phyloP scores from a whole-genome alignment of 2,113 vertebrate genomes.

The Heliornis fulica region DNA sequence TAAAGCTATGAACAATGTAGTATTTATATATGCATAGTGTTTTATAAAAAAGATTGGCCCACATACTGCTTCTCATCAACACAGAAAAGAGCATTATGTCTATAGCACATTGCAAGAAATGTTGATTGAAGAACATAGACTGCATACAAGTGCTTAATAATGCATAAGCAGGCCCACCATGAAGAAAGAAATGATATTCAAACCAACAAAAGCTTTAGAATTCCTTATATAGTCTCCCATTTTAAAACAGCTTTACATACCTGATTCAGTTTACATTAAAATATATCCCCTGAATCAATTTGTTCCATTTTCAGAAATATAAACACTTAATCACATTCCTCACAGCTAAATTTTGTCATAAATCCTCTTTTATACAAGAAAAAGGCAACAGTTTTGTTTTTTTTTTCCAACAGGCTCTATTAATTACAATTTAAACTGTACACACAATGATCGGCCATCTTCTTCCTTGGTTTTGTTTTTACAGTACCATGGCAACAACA shows the following conservation, averaged over 20 bases:
- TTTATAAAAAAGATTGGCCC: slow-evolving; percentile 95
- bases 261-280: slow-evolving; percentile 97
- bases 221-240: slow-evolving; percentile 84
- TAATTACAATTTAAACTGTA: slow-evolving; percentile 93
- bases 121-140: slow-evolving; percentile 88
- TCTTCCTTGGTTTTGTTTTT: slow-evolving; percentile 74
- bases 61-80: slow-evolving; percentile 92
- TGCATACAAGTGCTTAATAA: slow-evolving; percentile 89
- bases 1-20: slow-evolving; percentile 99
- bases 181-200: slow-evolving; percentile 79
- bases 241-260: slow-evolving; percentile 95
- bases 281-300: slow-evolving; percentile 90
- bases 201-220: slow-evolving; percentile 85
- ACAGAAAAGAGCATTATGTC: slow-evolving; percentile 89
- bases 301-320: slow-evolving; percentile 94
- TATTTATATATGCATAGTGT: slow-evolving; percentile 99
- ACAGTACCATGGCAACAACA: slow-evolving; percentile 95
- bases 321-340: slow-evolving; percentile 97
- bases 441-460: slow-evolving; percentile 87
- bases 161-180: slow-evolving; percentile 91
- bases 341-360: slow-evolving; percentile 92
- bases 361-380: slow-evolving; percentile 99
- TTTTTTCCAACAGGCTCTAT: slow-evolving; percentile 86
- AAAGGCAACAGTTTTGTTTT: slow-evolving; percentile 94
- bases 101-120: slow-evolving; percentile 87